Conservation (phyloP, 2,113 vertebrate species). For the Limanda limanda region DNA sequence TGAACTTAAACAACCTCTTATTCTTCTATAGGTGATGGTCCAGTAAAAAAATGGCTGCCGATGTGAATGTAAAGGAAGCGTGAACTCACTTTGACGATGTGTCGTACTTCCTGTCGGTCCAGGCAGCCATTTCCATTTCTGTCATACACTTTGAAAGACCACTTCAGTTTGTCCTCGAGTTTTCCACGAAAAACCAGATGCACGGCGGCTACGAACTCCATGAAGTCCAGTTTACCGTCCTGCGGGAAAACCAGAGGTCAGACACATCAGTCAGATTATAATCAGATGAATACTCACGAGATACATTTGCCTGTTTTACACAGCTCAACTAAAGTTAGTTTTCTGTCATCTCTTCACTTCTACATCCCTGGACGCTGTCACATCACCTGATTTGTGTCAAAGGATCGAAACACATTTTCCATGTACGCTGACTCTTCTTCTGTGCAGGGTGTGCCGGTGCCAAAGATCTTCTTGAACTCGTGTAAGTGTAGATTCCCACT, state of each 20-base stretch:
- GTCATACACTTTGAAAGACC: slow-evolving; percentile 91
- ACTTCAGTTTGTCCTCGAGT: slow-evolving; percentile 87
- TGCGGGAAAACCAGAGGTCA: slow-evolving; percentile 33
- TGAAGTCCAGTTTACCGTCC: slow-evolving; percentile 88
- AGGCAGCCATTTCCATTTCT: slow-evolving; percentile 86
- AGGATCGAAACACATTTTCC: slow-evolving; percentile 85
- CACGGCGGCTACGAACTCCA: slow-evolving; percentile 89
- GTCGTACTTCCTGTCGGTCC: slow-evolving; percentile 81
- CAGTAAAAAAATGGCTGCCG: too few species aligned
- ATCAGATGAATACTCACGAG: too few species aligned
- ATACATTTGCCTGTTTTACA: too few species aligned
- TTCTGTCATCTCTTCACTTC: too few species aligned
- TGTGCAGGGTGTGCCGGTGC: slow-evolving; percentile 75
- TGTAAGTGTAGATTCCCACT: slow-evolving; percentile 86
- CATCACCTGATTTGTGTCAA: slow-evolving; percentile 86
- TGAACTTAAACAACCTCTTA: too few species aligned
- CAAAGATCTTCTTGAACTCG: slow-evolving; percentile 88
- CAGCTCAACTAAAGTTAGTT: too few species aligned
- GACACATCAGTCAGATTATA: too few species aligned
- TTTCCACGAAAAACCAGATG: slow-evolving; percentile 87
- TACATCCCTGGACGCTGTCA: too few species aligned
- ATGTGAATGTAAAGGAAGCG: background rate
- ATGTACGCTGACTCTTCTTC: slow-evolving; percentile 83
- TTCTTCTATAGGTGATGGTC: too few species aligned
- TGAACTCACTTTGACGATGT: slow-evolving; percentile 67